phyloP scores from a whole-genome alignment of 2,888 invertebrate species.

The Pyralis farinalis region DNA sequence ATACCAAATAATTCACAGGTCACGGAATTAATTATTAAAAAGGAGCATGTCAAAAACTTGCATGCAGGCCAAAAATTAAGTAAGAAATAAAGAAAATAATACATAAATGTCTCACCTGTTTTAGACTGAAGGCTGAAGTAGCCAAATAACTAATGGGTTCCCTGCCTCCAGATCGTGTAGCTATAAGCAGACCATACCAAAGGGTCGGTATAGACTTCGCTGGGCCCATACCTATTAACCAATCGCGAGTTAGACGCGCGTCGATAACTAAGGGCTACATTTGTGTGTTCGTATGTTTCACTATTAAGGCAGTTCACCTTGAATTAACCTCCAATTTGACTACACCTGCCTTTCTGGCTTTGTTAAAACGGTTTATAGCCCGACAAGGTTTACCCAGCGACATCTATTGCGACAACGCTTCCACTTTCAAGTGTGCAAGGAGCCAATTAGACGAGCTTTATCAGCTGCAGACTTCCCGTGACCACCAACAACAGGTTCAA shows the following conservation, averaged over 20 bases:
- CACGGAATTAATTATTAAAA: too few relatives aligned
- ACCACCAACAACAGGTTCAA: neutral
- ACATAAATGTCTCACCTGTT: constrained; percentile 20
- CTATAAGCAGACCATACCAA: constrained; percentile 13
- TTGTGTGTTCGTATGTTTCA: constrained; percentile 3
- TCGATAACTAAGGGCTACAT: constrained; percentile 17
- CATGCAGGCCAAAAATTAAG: too few relatives aligned
- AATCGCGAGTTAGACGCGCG: constrained; percentile 13
- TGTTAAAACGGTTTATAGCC: constrained; percentile 12
- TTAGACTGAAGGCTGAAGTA: constrained; percentile 13
- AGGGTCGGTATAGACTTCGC: constrained; percentile 18
- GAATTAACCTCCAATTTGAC: constrained; percentile 15
- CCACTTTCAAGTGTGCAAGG: constrained; percentile 14
- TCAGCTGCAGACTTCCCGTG: constrained; percentile 4
- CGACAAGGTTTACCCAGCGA: constrained; percentile 13
- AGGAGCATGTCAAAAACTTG: too few relatives aligned
- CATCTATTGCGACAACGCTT: constrained; percentile 17
- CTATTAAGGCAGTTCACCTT: constrained; percentile 16
- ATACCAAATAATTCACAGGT: too few relatives aligned
- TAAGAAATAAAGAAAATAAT: constrained; percentile 7
- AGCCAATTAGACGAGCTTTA: constrained; percentile 12
- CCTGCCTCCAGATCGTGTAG: constrained; percentile 13
- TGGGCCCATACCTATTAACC: constrained; percentile 18
- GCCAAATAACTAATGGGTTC: constrained; percentile 20
- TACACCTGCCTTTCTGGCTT: constrained; percentile 14